These are phyloP conservation scores for Drosophila siamana DNA, from an alignment of 2,888 invertebrate genomes.

Conservation along the genomic window DNA sequence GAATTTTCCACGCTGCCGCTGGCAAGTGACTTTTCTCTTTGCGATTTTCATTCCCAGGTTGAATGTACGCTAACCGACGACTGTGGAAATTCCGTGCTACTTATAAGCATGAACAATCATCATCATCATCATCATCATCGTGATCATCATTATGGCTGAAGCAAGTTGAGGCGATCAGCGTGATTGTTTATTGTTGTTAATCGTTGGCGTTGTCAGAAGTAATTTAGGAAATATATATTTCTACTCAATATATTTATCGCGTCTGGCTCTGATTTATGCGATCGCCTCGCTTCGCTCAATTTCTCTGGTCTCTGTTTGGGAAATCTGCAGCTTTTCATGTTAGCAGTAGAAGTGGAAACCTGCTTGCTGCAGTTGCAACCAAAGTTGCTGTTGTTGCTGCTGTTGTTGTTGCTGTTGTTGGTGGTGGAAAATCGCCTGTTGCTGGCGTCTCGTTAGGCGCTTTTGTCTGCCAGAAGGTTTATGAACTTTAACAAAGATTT, in stretches of 20 bases:
- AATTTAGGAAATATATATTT: conserved; percentile 65
- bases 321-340: conserved; percentile 59
- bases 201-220: conserved; percentile 73
- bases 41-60: conserved; percentile 63
- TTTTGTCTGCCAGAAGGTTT: conserved; percentile 74
- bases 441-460: conserved; percentile 49
- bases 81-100: conserved; percentile 79
- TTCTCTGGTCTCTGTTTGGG: conserved; percentile 53
- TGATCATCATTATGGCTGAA: conserved; percentile 18
- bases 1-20: conserved; percentile 47
- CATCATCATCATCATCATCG: conserved; percentile 34
- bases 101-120: conserved; percentile 62
- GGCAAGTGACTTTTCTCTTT: conserved; percentile 59
- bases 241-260: conserved; percentile 3
- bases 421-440: conserved; percentile 41
- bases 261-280: conserved; percentile 43
- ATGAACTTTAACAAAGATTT: conserved; percentile 81
- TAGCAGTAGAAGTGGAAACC: conserved; percentile 52
- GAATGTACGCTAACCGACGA: conserved; percentile 72
- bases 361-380: conserved; percentile 31
- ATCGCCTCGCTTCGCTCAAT: conserved; percentile 46
- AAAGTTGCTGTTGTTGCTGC: conserved; percentile 33
- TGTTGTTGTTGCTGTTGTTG: conserved; percentile 17
- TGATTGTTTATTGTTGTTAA: conserved; percentile 53
- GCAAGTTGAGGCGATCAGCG: conserved; percentile 48